Evolutionary conservation across 92 coral and sea anemone species (phyloP).

Genomic region (Zoanthus gigantus): DNA sequence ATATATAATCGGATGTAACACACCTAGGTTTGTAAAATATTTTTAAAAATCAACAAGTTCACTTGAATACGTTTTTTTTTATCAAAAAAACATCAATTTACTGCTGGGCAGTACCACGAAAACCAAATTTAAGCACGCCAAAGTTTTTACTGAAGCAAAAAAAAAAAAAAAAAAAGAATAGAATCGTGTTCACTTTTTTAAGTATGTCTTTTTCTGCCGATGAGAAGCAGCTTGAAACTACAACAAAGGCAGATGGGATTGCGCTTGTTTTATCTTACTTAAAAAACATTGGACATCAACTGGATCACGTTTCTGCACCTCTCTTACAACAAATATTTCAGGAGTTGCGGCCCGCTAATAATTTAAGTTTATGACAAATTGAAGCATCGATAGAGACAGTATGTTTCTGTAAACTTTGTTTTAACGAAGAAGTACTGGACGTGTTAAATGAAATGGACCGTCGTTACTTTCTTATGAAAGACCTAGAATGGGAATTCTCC

Average conservation of each 20-base stretch:
- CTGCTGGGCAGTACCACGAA: no score
- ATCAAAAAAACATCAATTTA: no score
- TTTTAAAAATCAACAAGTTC: no score
- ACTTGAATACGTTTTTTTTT: no score
- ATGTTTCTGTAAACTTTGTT: conserved; percentile 67
- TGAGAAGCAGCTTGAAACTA: neutral
- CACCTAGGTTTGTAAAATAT: no score
- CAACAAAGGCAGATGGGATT: neutral
- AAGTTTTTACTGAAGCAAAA: no score
- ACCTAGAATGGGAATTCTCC: conserved; percentile 67
- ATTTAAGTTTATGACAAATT: conserved; percentile 62
- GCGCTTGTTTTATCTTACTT: conserved; percentile 40
- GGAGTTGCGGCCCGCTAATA: conserved; percentile 60
- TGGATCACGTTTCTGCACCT: conserved; percentile 34
- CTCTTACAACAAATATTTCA: conserved; percentile 61
- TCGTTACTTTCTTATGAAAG: conserved; percentile 70
- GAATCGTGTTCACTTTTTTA: neutral
- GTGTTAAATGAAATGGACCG: conserved; percentile 71
- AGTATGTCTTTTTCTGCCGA: neutral
- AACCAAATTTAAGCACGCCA: no score
- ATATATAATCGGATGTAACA: no score
- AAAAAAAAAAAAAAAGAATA: no score
- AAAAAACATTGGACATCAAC: conserved; percentile 17
- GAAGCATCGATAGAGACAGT: conserved; percentile 62
- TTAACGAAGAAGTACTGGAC: conserved; percentile 59